These are phyloP conservation scores for Liposcelis brunnea DNA, from an alignment of 2,888 invertebrate genomes.

Conservation along the genomic window DNA sequence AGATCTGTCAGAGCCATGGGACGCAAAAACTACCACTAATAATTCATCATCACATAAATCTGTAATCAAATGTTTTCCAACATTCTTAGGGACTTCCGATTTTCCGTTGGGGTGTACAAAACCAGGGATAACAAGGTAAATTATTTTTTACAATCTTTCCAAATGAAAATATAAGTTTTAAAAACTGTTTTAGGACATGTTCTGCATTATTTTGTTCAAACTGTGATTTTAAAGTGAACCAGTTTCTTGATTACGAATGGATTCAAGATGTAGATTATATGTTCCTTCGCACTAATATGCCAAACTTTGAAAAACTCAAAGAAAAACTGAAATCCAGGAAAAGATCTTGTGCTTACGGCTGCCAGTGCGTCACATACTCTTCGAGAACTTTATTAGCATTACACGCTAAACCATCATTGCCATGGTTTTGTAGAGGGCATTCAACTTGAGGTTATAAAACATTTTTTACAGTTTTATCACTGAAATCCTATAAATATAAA, in stretches of 20 bases:
- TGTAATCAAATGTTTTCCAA: no score
- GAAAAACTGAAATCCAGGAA: background rate
- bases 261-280: background rate
- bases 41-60: no score
- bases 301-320: background rate
- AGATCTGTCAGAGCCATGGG: no score
- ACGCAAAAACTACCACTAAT: no score
- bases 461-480: no score
- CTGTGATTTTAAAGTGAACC: background rate
- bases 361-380: background rate
- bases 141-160: no score
- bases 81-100: no score
- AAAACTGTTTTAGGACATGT: background rate
- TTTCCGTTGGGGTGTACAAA: no score
- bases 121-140: background rate
- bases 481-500: no score
- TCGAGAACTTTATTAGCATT: background rate
- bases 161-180: no score
- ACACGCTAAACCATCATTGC: background rate
- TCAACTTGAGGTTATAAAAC: no score
- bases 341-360: background rate
- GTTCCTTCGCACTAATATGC: conserved; percentile 5
- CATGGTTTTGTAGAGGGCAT: conserved; percentile 3
- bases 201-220: background rate
- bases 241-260: background rate